phyloP scores from a whole-genome alignment of 64 coral and sea anemone species.

The Porites lutea region DNA sequence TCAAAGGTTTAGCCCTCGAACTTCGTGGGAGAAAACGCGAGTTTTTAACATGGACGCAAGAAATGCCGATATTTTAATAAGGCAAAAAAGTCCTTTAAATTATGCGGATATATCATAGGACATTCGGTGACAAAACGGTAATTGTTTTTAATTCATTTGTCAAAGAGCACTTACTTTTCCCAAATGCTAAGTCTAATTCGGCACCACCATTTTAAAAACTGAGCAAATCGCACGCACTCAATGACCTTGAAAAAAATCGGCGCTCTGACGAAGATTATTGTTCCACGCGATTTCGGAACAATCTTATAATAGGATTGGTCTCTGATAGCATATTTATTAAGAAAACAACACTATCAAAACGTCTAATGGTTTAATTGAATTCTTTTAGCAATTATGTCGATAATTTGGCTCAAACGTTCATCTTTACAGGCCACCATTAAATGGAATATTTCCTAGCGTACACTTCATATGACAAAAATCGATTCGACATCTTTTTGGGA shows the following conservation, averaged over 20 bases:
- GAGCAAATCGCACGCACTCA: neutral
- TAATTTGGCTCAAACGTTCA: constrained; percentile 9
- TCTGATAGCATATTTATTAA: constrained; percentile 21
- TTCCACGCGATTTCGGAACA: constrained; percentile 20
- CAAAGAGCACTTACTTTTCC: no score
- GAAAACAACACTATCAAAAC: neutral
- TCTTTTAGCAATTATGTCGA: constrained; percentile 30
- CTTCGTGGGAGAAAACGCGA: neutral
- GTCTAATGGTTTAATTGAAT: constrained; percentile 29
- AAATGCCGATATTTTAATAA: no score
- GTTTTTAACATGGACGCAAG: neutral
- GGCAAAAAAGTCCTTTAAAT: no score
- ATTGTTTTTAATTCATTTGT: no score
- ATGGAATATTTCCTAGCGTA: neutral
- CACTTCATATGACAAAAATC: neutral
- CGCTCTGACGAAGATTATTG: neutral
- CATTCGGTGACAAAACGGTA: no score
- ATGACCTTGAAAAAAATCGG: neutral
- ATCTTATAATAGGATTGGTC: constrained; percentile 1
- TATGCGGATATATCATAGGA: no score
- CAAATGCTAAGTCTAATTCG: neutral
- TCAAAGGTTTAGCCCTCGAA: no score
- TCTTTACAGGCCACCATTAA: neutral
- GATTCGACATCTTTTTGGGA: neutral
- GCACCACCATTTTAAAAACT: neutral